These are phyloP conservation scores for Tinea pellionella DNA, from an alignment of 2,888 invertebrate species.

Conservation along the genomic window DNA sequence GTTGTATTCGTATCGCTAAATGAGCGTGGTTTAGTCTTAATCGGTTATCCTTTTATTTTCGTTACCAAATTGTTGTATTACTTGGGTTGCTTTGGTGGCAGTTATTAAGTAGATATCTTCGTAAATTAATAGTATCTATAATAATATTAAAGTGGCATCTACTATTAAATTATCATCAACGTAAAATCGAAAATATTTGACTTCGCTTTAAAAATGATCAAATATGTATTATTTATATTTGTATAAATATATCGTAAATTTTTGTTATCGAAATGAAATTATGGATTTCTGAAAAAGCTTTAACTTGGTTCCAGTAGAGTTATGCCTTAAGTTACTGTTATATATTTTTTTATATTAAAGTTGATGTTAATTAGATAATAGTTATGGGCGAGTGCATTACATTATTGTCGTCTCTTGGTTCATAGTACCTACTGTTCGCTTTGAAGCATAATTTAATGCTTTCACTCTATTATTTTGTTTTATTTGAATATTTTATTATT, in stretches of 20 bases:
- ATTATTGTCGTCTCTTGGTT: constrained; percentile 58
- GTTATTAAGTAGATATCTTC: constrained; percentile 34
- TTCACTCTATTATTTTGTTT: constrained; percentile 55
- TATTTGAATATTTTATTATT: constrained; percentile 69
- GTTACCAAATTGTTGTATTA: constrained; percentile 67
- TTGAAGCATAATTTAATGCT: constrained; percentile 56
- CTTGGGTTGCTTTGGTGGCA: constrained; percentile 60
- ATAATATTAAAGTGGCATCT: neutral
- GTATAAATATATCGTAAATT: constrained; percentile 49
- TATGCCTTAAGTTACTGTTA: constrained; percentile 69
- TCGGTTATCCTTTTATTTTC: constrained; percentile 61
- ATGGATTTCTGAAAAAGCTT: constrained; percentile 68
- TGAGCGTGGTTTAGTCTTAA: constrained; percentile 52
- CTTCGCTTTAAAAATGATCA: constrained; percentile 46
- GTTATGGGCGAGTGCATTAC: constrained; percentile 68
- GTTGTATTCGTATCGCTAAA: constrained; percentile 64
- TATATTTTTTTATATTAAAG: constrained; percentile 64
- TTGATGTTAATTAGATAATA: constrained; percentile 63
- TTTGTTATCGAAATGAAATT: constrained; percentile 57
- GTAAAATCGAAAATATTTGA: neutral
- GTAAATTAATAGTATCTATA: neutral
- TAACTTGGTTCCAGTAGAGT: constrained; percentile 69
- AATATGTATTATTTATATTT: constrained; percentile 64
- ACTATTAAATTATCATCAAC: constrained; percentile 5
- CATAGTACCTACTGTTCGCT: constrained; percentile 56